These are phyloP conservation scores for Monomorium pharaonis DNA, from an alignment of 1,140 invertebrate genomes.

Conservation along the genomic window DNA sequence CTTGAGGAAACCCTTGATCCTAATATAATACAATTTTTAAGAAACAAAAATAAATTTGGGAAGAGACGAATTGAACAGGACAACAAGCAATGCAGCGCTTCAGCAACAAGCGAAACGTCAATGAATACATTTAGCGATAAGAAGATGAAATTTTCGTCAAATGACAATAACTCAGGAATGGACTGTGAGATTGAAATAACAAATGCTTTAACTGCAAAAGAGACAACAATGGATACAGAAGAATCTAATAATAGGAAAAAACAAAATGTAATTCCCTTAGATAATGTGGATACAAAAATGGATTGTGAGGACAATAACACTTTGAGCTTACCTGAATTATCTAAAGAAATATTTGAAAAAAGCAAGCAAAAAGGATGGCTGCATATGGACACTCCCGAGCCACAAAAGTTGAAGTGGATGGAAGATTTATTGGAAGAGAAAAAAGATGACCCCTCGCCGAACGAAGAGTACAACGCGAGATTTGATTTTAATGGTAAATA, in stretches of 20 bases:
- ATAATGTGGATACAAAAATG: conserved; percentile 47
- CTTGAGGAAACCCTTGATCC: conserved; percentile 88
- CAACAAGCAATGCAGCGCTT: not conserved
- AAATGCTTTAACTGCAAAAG: not conserved
- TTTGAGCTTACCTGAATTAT: conserved; percentile 80
- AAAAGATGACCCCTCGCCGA: conserved; percentile 78
- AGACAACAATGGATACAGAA: conserved; percentile 14
- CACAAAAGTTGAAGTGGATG: conserved; percentile 95
- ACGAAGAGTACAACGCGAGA: conserved; percentile 89
- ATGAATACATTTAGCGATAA: conserved; percentile 30
- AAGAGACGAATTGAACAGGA: conserved; percentile 9
- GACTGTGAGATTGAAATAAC: conserved; percentile 50
- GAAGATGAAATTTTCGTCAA: conserved; percentile 28
- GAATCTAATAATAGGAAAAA: conserved; percentile 19
- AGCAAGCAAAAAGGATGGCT: conserved; percentile 90
- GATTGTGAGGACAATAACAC: conserved; percentile 53
- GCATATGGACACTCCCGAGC: conserved; percentile 93
- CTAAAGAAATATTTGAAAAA: conserved; percentile 87
- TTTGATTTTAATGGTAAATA: conserved; percentile 87
- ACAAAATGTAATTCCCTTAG: conserved; percentile 20
- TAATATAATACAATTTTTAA: conserved; percentile 88
- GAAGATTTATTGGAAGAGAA: conserved; percentile 86
- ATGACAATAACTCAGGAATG: conserved; percentile 48
- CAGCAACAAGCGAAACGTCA: not conserved
- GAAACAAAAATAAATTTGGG: conserved; percentile 81